phyloP scores from a whole-genome alignment of 2,797 vertebrate species.

The Petrocephalus sullivani region DNA sequence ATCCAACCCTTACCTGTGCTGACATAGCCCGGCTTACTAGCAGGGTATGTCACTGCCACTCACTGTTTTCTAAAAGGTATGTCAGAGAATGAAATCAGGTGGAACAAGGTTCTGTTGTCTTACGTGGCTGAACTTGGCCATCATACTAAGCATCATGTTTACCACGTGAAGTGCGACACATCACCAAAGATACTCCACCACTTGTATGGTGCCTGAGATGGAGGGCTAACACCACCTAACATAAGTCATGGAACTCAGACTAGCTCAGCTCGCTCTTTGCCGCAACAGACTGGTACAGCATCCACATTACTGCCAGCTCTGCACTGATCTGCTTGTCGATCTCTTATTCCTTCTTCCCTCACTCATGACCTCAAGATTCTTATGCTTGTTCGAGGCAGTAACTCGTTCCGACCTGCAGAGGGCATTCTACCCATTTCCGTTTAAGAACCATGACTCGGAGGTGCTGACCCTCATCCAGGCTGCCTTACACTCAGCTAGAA shows the following conservation, averaged over 20 bases:
- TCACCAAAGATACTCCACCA: background rate
- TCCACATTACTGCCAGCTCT: no score
- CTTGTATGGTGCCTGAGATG: background rate
- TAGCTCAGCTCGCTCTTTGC: no score
- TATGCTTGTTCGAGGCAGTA: background rate
- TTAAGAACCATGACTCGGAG: background rate
- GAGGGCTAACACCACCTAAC: background rate
- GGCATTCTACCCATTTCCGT: background rate
- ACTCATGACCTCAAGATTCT: no score
- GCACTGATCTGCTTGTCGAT: no score
- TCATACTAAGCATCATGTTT: background rate
- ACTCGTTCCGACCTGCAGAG: background rate
- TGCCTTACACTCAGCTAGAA: background rate
- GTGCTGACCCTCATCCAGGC: background rate
- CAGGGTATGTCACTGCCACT: background rate
- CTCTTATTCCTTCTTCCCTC: no score
- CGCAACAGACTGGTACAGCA: no score
- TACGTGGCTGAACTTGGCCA: background rate
- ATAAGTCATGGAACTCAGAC: no score
- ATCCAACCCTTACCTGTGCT: background rate
- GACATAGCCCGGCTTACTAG: background rate
- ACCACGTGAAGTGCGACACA: background rate
- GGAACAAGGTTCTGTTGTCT: background rate
- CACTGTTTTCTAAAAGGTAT: background rate
- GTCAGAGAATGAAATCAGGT: background rate